phyloP scores from a whole-genome alignment of 2,888 invertebrate genomes.

The Platycheirus rosarum region DNA sequence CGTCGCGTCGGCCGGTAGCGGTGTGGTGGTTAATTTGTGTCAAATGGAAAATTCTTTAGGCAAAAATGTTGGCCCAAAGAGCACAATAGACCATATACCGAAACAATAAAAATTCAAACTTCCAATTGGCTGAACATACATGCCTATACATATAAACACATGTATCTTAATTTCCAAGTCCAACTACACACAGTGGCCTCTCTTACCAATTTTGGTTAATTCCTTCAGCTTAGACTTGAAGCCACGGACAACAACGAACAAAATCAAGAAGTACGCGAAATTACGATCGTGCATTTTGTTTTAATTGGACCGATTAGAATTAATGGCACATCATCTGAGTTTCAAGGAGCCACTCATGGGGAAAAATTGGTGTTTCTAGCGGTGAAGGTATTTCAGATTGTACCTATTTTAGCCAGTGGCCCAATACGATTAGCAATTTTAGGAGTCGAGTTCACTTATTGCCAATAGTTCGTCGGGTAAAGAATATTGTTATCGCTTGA shows the following conservation, averaged over 20 bases:
- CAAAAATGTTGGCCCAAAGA: conserved; percentile 34
- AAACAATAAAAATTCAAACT: conserved; percentile 41
- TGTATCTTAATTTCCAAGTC: conserved; percentile 64
- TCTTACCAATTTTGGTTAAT: conserved; percentile 60
- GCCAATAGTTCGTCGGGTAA: conserved; percentile 59
- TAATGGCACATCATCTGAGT: conserved; percentile 67
- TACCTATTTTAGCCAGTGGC: conserved; percentile 46
- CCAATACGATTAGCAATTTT: conserved; percentile 67
- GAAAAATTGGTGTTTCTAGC: conserved; percentile 2
- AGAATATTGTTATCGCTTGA: conserved; percentile 73
- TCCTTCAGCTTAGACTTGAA: conserved; percentile 21
- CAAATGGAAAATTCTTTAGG: conserved; percentile 28
- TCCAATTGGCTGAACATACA: conserved; percentile 48
- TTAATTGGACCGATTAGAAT: conserved; percentile 74
- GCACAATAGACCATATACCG: conserved; percentile 35
- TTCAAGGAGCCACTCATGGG: conserved; percentile 60
- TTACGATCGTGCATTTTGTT: conserved; percentile 73
- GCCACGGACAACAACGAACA: conserved; percentile 1
- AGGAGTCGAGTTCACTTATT: conserved; percentile 71
- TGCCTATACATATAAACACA: conserved; percentile 49
- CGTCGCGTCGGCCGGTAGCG: conserved; percentile 13
- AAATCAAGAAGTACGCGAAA: conserved; percentile 66
- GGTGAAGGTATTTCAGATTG: conserved; percentile 51
- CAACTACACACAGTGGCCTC: conserved; percentile 57
- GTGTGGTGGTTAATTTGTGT: conserved; percentile 7